Conservation (phyloP, 1,140 invertebrate genomes). For the Pteromalus puparum region DNA sequence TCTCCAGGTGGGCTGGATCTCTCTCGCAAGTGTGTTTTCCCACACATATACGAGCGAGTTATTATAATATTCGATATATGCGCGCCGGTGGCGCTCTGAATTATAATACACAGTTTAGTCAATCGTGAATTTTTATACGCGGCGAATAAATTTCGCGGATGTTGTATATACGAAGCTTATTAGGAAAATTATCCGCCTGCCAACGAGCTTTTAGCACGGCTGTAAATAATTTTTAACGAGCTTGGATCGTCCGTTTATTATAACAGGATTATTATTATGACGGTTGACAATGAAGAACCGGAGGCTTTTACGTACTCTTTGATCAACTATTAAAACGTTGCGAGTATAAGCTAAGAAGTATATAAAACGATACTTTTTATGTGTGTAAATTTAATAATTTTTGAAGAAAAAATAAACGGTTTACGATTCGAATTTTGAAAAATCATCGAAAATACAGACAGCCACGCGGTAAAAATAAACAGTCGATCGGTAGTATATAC, state of each 20-base stretch:
- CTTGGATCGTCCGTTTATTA: not conserved
- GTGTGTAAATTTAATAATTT: not conserved
- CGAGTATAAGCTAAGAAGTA: too few species aligned
- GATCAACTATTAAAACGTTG: conserved; percentile 3
- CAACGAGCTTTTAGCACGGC: not conserved
- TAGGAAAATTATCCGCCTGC: conserved; percentile 9
- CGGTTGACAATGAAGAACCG: not conserved
- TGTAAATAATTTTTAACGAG: conserved; percentile 21
- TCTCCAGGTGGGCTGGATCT: conserved; percentile 46
- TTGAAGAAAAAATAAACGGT: not conserved
- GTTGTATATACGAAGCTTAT: conserved; percentile 39
- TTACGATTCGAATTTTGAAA: too few species aligned
- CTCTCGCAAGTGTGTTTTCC: conserved; percentile 43
- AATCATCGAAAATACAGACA: too few species aligned
- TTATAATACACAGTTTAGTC: too few species aligned
- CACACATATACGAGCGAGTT: conserved; percentile 18
- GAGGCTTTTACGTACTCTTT: too few species aligned
- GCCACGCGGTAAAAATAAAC: too few species aligned
- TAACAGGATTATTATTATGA: not conserved
- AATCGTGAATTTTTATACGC: conserved; percentile 18
- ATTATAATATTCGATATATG: not conserved
- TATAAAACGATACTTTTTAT: too few species aligned
- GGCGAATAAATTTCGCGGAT: conserved; percentile 30
- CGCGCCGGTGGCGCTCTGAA: not conserved
- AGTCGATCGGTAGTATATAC: too few species aligned